Evolutionary conservation across 2,888 invertebrate species (phyloP).

Genomic region (Athalia circularis): DNA sequence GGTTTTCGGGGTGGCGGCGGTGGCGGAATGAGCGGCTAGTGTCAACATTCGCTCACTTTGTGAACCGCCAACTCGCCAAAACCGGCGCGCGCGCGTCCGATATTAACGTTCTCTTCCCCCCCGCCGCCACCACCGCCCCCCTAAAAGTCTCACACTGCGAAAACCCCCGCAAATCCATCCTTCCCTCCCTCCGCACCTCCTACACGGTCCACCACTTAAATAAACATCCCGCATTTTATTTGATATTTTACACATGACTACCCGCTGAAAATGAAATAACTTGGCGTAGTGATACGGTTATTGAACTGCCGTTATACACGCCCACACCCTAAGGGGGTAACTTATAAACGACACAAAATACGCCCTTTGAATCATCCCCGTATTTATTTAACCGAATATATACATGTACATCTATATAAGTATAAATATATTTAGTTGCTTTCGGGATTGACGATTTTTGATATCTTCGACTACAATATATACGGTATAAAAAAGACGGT

Average conservation of each 20-base stretch:
- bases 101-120: conserved; percentile 68
- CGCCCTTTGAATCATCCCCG: conserved; percentile 7
- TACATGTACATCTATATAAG: too few species aligned
- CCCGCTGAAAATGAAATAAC: conserved; percentile 65
- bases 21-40: conserved; percentile 67
- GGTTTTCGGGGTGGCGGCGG: conserved; percentile 47
- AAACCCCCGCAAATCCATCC: conserved; percentile 37
- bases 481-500: too few species aligned
- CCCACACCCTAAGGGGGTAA: conserved; percentile 15
- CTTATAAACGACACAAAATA: conserved; percentile 29
- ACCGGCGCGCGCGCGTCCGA: conserved; percentile 62
- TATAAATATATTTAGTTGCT: too few species aligned
- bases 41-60: conserved; percentile 73
- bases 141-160: neutral
- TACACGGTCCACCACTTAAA: conserved; percentile 60
- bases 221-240: conserved; percentile 69
- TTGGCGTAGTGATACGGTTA: conserved; percentile 53
- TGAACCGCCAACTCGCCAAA: conserved; percentile 69
- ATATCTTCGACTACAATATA: too few species aligned
- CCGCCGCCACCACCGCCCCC: conserved; percentile 49
- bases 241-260: conserved; percentile 70
- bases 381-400: neutral
- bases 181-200: conserved; percentile 45
- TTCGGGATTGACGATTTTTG: too few species aligned
- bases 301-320: conserved; percentile 31